phyloP scores from a whole-genome alignment of 2,888 invertebrate genomes.

The Orthosia incerta region DNA sequence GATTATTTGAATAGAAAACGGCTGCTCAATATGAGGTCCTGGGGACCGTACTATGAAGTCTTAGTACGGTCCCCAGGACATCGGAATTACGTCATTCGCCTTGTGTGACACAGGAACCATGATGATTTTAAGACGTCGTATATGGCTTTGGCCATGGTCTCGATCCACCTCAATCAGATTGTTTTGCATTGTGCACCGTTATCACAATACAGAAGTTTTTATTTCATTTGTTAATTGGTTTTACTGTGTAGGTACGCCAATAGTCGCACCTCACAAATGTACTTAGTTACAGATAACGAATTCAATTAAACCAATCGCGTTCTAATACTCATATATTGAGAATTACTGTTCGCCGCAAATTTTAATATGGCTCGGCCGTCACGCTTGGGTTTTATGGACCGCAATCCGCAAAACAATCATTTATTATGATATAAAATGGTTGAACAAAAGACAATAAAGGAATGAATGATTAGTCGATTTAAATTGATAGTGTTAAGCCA shows the following conservation, averaged over 20 bases:
- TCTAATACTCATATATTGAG: neutral
- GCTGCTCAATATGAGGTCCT: too few relatives aligned
- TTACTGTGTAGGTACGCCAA: neutral
- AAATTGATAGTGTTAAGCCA: conserved; percentile 6
- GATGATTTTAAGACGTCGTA: neutral
- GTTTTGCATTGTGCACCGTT: neutral
- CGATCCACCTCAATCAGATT: neutral
- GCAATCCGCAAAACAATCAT: neutral
- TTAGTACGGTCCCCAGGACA: too few relatives aligned
- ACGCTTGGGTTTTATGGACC: neutral
- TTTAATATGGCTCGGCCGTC: neutral
- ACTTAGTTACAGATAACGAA: neutral
- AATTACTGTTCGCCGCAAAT: neutral
- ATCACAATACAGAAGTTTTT: neutral
- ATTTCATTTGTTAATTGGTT: conserved; percentile 5
- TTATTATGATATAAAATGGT: too few relatives aligned
- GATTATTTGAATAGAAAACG: neutral
- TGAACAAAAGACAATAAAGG: neutral
- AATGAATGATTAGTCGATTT: conserved; percentile 25
- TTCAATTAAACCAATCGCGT: conserved; percentile 10
- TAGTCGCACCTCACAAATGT: neutral
- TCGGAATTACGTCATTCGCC: too few relatives aligned
- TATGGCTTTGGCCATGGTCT: neutral
- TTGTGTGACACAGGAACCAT: neutral
- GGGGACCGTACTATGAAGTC: neutral